A percentile compares a stretch with the other conserved stretches of the same genome.
phyloP scores from a whole-genome alignment of 2,113 vertebrate species.

The Nicator chloris region DNA sequence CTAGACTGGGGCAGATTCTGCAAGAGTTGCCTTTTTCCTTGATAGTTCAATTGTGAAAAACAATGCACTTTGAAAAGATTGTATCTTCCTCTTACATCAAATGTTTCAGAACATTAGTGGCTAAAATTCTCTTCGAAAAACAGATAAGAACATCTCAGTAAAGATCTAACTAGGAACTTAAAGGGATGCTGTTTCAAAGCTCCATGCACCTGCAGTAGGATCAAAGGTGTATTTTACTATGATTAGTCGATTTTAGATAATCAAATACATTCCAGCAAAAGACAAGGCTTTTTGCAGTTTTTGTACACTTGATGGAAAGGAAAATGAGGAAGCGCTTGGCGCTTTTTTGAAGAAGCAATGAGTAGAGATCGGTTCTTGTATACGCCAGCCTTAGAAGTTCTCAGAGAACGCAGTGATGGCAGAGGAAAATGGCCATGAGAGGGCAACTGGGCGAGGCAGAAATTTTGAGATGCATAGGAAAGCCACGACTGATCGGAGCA shows the following conservation, averaged over 20 bases:
- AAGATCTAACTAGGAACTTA: background rate
- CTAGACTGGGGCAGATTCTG: background rate
- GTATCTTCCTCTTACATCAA: background rate
- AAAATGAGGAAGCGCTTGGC: background rate
- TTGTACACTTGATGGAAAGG: background rate
- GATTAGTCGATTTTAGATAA: background rate
- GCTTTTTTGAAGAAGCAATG: background rate
- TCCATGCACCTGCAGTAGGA: accelerated
- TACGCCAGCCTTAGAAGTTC: background rate
- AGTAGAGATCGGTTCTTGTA: background rate
- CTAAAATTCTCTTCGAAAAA: background rate
- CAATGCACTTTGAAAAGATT: background rate
- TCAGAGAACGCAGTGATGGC: accelerated
- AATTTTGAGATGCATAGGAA: background rate
- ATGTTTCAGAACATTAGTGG: background rate
- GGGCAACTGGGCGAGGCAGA: background rate
- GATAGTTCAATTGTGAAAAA: background rate
- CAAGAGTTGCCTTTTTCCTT: background rate
- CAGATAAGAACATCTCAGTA: background rate
- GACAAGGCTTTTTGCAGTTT: background rate
- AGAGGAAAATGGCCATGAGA: background rate
- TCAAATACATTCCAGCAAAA: background rate
- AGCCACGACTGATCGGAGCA: accelerated
- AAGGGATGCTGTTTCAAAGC: background rate
- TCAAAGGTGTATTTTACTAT: background rate